Base-by-base conservation (phyloP, 2,888 invertebrate species). In the Tholera decimalis region DNA sequence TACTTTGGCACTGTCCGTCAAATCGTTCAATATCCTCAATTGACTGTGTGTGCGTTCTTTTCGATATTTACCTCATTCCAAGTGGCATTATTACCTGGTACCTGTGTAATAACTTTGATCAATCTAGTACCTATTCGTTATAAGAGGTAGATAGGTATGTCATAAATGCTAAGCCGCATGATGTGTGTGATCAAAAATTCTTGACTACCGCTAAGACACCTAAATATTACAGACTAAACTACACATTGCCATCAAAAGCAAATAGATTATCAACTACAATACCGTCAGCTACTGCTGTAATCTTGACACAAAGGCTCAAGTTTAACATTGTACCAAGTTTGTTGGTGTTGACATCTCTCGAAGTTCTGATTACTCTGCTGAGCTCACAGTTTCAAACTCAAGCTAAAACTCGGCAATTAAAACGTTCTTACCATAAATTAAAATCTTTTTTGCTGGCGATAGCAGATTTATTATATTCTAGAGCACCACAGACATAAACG, bases 271-370 rank as follows among this genome's bases (percentile, higher is more conserved):
- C 41, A 65, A 53, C 67, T 43, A 28, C 15, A 11, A 60, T 57
- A 24, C 59, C 57, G 53, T 20, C 54, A 58, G 44, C 49, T 43
- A 24, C 60, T 39, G 22, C 33, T 18, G 47, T 30, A 57, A 50
- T 68, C 78, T 73, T 63, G 69, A 65, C 60, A 78, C 74, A 72
- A 61, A 49, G 68, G 61, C 60, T 50, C 22, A 24, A 7, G 59
- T 49, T 77, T 56, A 37, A 18, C 43, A 15, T 51, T 46, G 35
- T 56, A 64, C 57, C 24, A 68, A 80, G 56, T 51, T 73, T 77
- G 51, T 78, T 78, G 8, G 4, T 74, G 75, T 78, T 78, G 75
- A 78, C 82, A 81, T 49, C 62, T 69, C 35, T 50, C 24, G 20
- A 30, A 74, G 61, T 69, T 60, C 61, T 33, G 39, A 56, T 46